Base-by-base conservation (phyloP, 2,888 invertebrate genomes). In the Metalampra italica region DNA sequence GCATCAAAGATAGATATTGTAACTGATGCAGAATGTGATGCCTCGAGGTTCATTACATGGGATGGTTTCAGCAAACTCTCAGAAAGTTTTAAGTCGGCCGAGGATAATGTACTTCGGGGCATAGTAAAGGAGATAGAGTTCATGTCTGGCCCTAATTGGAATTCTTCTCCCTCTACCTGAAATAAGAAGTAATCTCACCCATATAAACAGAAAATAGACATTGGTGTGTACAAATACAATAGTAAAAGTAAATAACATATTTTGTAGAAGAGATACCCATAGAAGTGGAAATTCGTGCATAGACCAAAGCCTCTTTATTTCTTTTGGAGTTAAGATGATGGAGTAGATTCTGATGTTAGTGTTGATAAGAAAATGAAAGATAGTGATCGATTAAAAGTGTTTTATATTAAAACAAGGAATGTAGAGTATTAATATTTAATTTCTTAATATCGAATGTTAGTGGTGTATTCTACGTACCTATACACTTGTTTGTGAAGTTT, bases 1-100 rank as follows among this genome's bases (percentile, higher is more conserved):
- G 91, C 91, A 78, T 91, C 91, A 63, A 90, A 91, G 62, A 91
- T 91, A 53, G 91, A 91, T 64, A 91, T 84, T 59, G 91, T 91
- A 63, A 90, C 90, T 64, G 91, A 90, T 56, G 90, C 88, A 64
- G 90, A 90, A 68, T 91, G 89, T 57, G 90, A 87, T 52, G 90
- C 90, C 73, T 91, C 91, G 70, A 91, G 90, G 66, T 87, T 90
- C 78, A 91, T 86, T 52, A 88, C 69, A 58, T 85, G 89, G 70
- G 82, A 81, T 50, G 84, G 71, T 75, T 88, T 87, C 56, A 76
- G 69, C 60, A 87, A 70, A 75, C 87, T 89, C 69, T 90, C 90
- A 57, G 90, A 88, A 57, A 89, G 76, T 75, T 71, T 82, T 64
- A 90, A 78, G 65, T 89, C 83, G 69, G 83, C 90, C 59, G 90